Evolutionary conservation across 2,113 vertebrate genomes (phyloP).

Genomic region (Centropus bengalensis): DNA sequence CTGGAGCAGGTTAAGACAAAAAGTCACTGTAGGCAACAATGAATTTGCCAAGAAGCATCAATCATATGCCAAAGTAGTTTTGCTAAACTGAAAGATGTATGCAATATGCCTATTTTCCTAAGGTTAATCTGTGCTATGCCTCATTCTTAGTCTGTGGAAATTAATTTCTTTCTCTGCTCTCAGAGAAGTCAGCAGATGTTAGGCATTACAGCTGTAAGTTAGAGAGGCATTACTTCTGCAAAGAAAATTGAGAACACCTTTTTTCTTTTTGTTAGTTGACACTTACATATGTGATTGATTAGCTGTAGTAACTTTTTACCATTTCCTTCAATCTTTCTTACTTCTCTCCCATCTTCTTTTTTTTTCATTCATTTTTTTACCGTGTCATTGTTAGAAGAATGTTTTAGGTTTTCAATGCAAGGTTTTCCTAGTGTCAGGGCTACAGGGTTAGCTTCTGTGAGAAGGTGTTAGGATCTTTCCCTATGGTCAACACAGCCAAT

Average conservation of each 20-base stretch:
- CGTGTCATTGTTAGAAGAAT: neutral
- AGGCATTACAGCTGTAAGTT: neutral
- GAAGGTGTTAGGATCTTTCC: too few relatives aligned
- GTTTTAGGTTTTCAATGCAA: too few relatives aligned
- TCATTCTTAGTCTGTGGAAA: neutral
- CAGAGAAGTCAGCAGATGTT: neutral
- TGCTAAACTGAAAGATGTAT: neutral
- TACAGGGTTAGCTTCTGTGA: too few relatives aligned
- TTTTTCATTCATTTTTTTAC: neutral
- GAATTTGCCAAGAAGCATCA: neutral
- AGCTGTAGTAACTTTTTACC: neutral
- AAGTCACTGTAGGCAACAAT: neutral
- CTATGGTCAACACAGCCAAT: too few relatives aligned
- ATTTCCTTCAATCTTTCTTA: neutral
- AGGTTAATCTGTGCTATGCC: neutral
- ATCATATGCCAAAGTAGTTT: neutral
- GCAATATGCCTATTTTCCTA: neutral
- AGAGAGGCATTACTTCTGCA: neutral
- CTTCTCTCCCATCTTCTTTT: neutral
- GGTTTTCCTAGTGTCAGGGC: too few relatives aligned
- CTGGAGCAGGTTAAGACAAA: neutral
- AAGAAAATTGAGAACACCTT: neutral
- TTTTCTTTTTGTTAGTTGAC: neutral
- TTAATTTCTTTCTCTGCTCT: neutral
- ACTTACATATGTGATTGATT: neutral